These are phyloP conservation scores for Oikopleura albicans DNA, from an alignment of 23 tunicate genomes.

Conservation along the genomic window DNA sequence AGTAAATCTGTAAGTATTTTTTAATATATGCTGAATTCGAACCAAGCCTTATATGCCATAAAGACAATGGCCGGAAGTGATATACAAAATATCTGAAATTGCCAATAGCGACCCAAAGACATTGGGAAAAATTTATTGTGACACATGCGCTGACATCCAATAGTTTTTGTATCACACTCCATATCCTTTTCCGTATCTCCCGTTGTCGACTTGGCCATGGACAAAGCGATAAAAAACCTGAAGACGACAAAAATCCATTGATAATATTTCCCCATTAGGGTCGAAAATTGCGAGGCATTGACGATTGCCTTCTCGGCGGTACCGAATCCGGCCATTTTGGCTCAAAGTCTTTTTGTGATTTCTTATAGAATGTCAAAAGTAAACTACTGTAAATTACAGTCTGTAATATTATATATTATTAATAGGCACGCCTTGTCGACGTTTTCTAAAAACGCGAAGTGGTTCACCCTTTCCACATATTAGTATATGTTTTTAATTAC, in stretches of 20 bases:
- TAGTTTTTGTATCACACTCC: neutral
- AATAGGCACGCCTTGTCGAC: too few relatives aligned
- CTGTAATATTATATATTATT: too few relatives aligned
- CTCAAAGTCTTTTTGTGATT: neutral
- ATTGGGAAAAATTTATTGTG: conserved; percentile 11
- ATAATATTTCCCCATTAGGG: conserved; percentile 10
- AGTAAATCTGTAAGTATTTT: too few relatives aligned
- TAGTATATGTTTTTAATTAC: too few relatives aligned
- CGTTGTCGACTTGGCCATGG: conserved; percentile 3
- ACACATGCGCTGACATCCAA: neutral
- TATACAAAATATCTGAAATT: neutral
- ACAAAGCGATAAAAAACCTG: neutral
- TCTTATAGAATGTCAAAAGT: too few relatives aligned
- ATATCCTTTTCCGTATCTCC: neutral
- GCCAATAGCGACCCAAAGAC: neutral
- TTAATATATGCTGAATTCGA: neutral
- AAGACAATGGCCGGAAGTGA: neutral
- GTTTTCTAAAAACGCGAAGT: too few relatives aligned
- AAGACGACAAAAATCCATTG: conserved; percentile 1
- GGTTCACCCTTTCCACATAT: too few relatives aligned
- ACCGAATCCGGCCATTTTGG: conserved; percentile 15
- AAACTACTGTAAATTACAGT: too few relatives aligned
- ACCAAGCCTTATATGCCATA: neutral
- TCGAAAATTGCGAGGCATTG: neutral
- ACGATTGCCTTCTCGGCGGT: conserved; percentile 11